phyloP scores from a whole-genome alignment of 1,140 invertebrate genomes.

The Drosophila sp. region DNA sequence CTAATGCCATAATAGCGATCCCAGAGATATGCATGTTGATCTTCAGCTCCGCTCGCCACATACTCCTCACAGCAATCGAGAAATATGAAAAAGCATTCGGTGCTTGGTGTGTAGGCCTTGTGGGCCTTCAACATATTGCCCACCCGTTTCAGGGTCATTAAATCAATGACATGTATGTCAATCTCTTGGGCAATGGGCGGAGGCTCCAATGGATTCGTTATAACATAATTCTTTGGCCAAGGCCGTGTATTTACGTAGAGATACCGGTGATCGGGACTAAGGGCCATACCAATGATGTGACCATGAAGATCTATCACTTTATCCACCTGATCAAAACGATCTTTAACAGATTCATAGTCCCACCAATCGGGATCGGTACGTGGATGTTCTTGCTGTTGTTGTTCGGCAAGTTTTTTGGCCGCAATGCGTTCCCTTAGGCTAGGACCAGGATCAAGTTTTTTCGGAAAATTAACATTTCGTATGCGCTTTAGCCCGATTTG shows the following conservation, averaged over 20 bases:
- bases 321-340: conserved; percentile 91
- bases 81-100: conserved; percentile 96
- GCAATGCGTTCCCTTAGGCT: conserved; percentile 88
- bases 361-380: conserved; percentile 87
- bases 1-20: conserved; percentile 93
- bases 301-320: conserved; percentile 94
- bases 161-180: conserved; percentile 94
- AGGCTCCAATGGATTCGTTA: conserved; percentile 91
- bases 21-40: conserved; percentile 93
- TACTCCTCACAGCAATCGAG: conserved; percentile 93
- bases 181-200: conserved; percentile 96
- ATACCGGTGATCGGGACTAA: conserved; percentile 94
- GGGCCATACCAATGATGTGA: conserved; percentile 94
- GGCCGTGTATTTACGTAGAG: conserved; percentile 94
- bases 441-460: conserved; percentile 87
- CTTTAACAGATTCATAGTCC: conserved; percentile 88
- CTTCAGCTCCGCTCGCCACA: conserved; percentile 95
- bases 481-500: conserved; percentile 94
- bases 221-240: conserved; percentile 92
- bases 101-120: conserved; percentile 93
- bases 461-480: conserved; percentile 88
- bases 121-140: conserved; percentile 93
- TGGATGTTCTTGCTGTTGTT: conserved; percentile 75
- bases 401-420: conserved; percentile 84
- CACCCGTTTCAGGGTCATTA: conserved; percentile 90